These are phyloP conservation scores for Psittacula derbiana DNA, from an alignment of 2,797 vertebrate species.

Conservation along the genomic window DNA sequence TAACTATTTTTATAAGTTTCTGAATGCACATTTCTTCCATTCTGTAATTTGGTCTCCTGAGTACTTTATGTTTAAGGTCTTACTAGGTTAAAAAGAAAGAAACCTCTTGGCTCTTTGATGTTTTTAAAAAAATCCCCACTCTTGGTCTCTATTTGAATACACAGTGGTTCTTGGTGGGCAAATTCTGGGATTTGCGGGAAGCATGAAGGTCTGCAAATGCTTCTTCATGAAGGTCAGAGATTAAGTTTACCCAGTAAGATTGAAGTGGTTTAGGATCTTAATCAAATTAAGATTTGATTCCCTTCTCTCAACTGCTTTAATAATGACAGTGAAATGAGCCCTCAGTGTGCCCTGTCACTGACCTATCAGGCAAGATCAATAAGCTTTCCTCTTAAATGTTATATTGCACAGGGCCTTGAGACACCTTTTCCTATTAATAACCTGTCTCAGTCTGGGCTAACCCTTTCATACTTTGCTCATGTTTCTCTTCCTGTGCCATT, in stretches of 20 bases:
- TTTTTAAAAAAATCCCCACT: accelerated
- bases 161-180: neutral
- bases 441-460: neutral
- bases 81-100: neutral
- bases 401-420: neutral
- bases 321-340: neutral
- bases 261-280: neutral
- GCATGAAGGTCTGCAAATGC: accelerated
- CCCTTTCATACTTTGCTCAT: neutral
- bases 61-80: neutral
- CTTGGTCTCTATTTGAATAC: neutral
- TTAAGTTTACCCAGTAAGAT: neutral
- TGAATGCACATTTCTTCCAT: neutral
- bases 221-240: neutral
- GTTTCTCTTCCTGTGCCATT: neutral
- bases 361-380: neutral
- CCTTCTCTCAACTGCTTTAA: neutral
- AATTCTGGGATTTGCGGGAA: neutral
- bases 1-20: neutral
- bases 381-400: neutral
- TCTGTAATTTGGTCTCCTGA: neutral
- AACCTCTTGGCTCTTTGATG: neutral
- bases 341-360: neutral
- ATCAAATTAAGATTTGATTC: neutral
- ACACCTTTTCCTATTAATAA: neutral